Evolutionary conservation across 2,888 invertebrate genomes (phyloP).

Genomic region (Rhagophthalmus giganteus): DNA sequence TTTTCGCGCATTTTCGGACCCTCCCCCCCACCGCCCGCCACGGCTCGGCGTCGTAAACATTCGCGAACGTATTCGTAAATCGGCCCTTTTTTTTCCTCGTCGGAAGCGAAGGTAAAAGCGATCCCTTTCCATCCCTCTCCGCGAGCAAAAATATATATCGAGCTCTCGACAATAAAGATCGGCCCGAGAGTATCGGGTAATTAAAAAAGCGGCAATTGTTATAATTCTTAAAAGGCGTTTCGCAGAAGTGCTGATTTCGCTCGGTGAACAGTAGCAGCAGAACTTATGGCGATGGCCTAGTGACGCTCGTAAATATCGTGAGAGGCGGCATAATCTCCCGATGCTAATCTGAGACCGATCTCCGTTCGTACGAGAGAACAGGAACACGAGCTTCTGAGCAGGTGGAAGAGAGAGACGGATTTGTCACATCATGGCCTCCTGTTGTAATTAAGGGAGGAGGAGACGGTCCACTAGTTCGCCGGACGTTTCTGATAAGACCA

Average conservation of each 20-base stretch:
- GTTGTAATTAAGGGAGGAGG: conserved; percentile 37
- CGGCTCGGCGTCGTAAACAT: too few relatives aligned
- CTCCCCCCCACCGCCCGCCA: too few relatives aligned
- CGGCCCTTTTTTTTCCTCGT: too few relatives aligned
- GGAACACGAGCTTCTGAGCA: conserved; percentile 19
- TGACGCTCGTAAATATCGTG: conserved; percentile 42
- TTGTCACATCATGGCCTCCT: conserved; percentile 36
- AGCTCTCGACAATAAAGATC: conserved; percentile 13
- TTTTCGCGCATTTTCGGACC: too few relatives aligned
- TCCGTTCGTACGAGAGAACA: conserved; percentile 29
- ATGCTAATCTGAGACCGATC: conserved; percentile 40
- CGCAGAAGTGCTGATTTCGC: conserved; percentile 37
- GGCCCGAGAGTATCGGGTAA: conserved; percentile 26
- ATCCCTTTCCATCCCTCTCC: background rate
- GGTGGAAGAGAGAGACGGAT: conserved; percentile 32
- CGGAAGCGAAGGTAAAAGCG: too few relatives aligned
- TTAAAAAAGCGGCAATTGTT: conserved; percentile 31
- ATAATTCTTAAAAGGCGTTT: conserved; percentile 34
- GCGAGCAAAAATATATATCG: background rate
- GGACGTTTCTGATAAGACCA: conserved; percentile 32
- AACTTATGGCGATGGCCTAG: conserved; percentile 39
- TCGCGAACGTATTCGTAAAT: too few relatives aligned
- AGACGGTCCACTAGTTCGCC: conserved; percentile 34
- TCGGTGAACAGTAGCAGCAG: conserved; percentile 31
- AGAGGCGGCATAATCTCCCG: conserved; percentile 43